Evolutionary conservation across 2,797 vertebrate species (phyloP).

Genomic region (Melanotaenia maccullochi): DNA sequence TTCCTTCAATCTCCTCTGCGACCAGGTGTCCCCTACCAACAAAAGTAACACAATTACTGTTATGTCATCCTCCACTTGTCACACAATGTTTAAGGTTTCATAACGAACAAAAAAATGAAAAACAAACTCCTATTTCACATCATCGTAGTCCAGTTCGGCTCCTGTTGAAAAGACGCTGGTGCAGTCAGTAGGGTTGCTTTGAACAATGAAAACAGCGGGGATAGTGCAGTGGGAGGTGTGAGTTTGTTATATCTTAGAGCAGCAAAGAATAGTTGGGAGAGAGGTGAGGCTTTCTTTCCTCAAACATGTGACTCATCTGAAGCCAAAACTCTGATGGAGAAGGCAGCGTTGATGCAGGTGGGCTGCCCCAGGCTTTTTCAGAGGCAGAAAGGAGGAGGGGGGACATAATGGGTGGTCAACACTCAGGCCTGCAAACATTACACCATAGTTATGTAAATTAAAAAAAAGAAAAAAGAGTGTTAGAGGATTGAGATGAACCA

Average conservation of each 20-base stretch:
- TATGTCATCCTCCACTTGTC: constrained; percentile 29
- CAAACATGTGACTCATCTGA: constrained; percentile 55
- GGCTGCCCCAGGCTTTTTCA: constrained; percentile 25
- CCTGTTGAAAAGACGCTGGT: constrained; percentile 15
- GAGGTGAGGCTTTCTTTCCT: constrained; percentile 42
- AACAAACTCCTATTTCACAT: background rate
- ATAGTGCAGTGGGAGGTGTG: constrained; percentile 58
- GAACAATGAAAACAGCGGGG: constrained; percentile 43
- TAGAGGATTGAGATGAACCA: background rate
- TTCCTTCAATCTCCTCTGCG: constrained; percentile 70
- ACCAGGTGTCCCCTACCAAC: constrained; percentile 70
- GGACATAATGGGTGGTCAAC: constrained; percentile 44
- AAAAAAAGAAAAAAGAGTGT: background rate
- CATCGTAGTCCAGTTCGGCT: background rate
- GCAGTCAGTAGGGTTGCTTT: constrained; percentile 34
- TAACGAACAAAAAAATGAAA: background rate
- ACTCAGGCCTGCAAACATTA: constrained; percentile 44
- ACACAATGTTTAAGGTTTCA: constrained; percentile 39
- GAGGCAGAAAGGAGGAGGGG: constrained; percentile 18
- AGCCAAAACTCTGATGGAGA: constrained; percentile 42
- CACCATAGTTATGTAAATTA: constrained; percentile 51
- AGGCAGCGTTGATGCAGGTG: constrained; percentile 30
- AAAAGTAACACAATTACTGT: constrained; percentile 27
- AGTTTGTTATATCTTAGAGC: constrained; percentile 42
- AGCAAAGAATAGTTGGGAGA: constrained; percentile 35